phyloP scores from a whole-genome alignment of 2,113 vertebrate species.

The Malurus elegans region DNA sequence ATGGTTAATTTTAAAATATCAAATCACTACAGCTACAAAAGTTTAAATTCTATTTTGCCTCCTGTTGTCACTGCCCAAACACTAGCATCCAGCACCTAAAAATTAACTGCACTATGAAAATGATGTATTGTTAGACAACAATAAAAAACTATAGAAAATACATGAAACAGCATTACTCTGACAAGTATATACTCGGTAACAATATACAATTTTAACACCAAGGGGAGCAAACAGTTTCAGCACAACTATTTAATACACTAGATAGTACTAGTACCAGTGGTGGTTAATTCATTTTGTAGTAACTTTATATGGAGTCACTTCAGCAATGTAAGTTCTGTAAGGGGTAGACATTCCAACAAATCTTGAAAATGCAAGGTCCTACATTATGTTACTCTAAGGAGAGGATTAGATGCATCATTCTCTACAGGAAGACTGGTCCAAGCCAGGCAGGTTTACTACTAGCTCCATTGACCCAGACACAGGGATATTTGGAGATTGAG shows the following conservation, averaged over 20 bases:
- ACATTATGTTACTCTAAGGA: neutral
- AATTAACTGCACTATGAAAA: neutral
- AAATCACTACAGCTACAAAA: neutral
- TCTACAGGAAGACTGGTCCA: neutral
- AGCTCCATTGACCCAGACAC: neutral
- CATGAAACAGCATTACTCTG: neutral
- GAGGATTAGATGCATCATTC: neutral
- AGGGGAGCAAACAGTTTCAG: neutral
- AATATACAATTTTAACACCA: neutral
- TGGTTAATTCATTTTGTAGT: neutral
- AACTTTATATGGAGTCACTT: neutral
- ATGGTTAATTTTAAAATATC: neutral
- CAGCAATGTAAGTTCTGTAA: rapidly evolving
- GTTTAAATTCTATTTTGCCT: neutral
- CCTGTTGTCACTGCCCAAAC: neutral
- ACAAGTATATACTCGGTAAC: neutral
- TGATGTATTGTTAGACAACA: neutral
- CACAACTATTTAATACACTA: neutral
- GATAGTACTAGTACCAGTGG: neutral
- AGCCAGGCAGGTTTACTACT: neutral
- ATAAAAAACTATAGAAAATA: neutral
- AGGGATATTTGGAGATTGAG: rapidly evolving
- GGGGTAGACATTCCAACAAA: rapidly evolving
- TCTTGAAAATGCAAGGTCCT: neutral
- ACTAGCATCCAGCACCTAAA: neutral